Conservation (phyloP, 1,140 invertebrate genomes). For the Macrotrachela quadricornifera region DNA sequence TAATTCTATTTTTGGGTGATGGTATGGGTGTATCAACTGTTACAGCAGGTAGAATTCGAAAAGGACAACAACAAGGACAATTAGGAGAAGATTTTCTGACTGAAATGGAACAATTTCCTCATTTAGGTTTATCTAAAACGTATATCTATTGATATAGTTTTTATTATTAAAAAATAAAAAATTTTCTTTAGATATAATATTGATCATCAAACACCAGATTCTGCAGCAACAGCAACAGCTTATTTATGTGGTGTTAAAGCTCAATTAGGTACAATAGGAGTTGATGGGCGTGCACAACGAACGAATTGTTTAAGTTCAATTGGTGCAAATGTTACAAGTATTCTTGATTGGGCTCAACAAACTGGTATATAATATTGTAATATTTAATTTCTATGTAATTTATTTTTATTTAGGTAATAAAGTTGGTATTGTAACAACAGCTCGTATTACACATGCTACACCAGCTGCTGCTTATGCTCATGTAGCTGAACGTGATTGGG, state of each 20-base stretch:
- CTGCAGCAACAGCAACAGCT: constrained; percentile 64
- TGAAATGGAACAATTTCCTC: constrained; percentile 3
- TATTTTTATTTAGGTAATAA: no score
- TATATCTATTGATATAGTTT: no score
- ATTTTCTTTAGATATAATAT: no score
- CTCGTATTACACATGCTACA: constrained; percentile 65
- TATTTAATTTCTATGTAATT: no score
- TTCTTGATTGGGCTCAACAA: constrained; percentile 4
- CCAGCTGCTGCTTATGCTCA: constrained; percentile 60
- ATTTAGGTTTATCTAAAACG: constrained; percentile 11
- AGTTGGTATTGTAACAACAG: constrained; percentile 65
- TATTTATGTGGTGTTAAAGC: constrained; percentile 61
- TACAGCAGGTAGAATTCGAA: constrained; percentile 53
- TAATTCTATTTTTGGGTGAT: constrained; percentile 72
- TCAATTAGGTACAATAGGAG: constrained; percentile 52
- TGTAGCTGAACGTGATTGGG: constrained; percentile 18
- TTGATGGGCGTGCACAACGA: constrained; percentile 35
- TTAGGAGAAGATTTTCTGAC: constrained; percentile 40
- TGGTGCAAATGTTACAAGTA: neutral
- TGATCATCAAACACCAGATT: constrained; percentile 66
- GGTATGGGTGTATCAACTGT: constrained; percentile 76
- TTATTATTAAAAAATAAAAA: no score
- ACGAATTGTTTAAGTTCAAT: neutral
- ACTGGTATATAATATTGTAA: constrained; percentile 39
- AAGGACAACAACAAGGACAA: constrained; percentile 36